phyloP scores from a whole-genome alignment of 2,797 vertebrate species.

The Podarcis lilfordi region DNA sequence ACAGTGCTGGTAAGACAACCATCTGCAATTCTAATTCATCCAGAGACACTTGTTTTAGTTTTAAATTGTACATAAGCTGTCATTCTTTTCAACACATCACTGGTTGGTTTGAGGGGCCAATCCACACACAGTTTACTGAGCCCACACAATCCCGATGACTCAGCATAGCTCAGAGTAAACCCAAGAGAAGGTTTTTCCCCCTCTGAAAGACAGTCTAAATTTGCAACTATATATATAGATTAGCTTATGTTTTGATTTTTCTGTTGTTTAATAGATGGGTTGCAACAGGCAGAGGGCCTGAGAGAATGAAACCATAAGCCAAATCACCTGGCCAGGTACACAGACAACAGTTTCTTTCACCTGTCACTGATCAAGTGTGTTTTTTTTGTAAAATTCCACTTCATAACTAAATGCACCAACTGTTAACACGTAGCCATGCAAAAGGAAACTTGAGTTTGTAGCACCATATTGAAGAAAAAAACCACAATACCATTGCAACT shows the following conservation, averaged over 20 bases:
- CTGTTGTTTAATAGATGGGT: not conserved
- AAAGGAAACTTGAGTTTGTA: not conserved
- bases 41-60: too few species aligned
- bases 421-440: not conserved
- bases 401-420: not conserved
- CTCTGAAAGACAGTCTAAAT: too few species aligned
- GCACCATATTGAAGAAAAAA: not conserved
- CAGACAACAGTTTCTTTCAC: not conserved
- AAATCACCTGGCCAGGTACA: not conserved
- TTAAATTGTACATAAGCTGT: too few species aligned
- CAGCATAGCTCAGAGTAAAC: too few species aligned
- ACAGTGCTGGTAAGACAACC: too few species aligned
- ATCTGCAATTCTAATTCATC: too few species aligned
- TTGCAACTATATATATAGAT: too few species aligned
- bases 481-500: not conserved
- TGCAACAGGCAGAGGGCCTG: not conserved
- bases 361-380: not conserved
- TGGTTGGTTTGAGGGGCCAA: too few species aligned
- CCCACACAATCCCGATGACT: too few species aligned
- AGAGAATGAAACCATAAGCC: not conserved
- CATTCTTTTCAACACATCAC: too few species aligned
- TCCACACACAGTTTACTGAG: too few species aligned
- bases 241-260: not conserved
- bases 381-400: not conserved
- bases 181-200: too few species aligned